Evolutionary conservation across 2,113 vertebrate genomes (phyloP).

Genomic region (Eurypyga helias): DNA sequence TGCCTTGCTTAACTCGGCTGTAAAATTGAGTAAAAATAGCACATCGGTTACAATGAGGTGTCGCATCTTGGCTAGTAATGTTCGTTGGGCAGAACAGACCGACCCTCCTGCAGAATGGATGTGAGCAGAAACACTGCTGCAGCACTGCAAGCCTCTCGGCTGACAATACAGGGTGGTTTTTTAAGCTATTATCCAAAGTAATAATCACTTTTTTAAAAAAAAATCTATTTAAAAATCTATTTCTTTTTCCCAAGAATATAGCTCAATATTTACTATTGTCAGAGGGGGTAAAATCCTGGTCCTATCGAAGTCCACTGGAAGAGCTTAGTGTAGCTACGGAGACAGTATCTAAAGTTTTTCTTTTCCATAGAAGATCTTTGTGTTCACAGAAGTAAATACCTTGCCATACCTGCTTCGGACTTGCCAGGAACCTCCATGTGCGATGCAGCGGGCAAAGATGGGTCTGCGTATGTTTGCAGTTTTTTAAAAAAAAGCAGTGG

Average conservation of each 20-base stretch:
- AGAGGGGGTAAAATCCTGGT: background rate
- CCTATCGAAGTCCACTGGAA: background rate
- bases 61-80: background rate
- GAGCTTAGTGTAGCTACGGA: background rate
- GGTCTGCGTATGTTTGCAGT: background rate
- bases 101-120: background rate
- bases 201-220: background rate
- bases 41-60: background rate
- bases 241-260: background rate
- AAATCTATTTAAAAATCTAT: background rate
- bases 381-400: background rate
- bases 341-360: background rate
- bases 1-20: background rate
- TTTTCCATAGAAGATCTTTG: background rate
- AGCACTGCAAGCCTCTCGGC: background rate
- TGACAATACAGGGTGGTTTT: background rate
- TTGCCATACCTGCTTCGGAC: background rate
- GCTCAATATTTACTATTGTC: background rate
- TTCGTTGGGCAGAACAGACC: background rate
- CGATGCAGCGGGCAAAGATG: background rate
- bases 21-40: slow-evolving; percentile 2
- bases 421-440: background rate
- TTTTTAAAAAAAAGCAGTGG: background rate
- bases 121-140: background rate
- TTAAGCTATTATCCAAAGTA: background rate